phyloP scores from a whole-genome alignment of 2,888 invertebrate genomes.

The Schrankia costaestrigalis region DNA sequence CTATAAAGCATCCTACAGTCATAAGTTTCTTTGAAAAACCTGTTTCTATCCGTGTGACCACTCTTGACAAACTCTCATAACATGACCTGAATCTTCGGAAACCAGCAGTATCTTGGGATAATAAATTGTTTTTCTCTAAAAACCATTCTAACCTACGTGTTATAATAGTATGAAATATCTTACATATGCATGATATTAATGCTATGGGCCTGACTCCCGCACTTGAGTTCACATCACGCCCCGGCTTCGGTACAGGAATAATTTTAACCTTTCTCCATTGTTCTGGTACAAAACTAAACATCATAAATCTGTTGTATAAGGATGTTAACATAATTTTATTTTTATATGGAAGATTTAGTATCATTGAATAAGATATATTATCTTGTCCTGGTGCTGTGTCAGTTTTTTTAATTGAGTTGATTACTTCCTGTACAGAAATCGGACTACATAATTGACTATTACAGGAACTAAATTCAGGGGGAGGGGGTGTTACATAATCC shows the following conservation, averaged over 20 bases:
- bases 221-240: background rate
- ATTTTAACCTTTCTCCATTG: background rate
- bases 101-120: background rate
- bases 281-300: background rate
- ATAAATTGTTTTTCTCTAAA: background rate
- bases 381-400: constrained; percentile 3
- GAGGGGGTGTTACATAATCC: background rate
- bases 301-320: background rate
- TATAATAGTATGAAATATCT: too few species aligned
- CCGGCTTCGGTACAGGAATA: background rate
- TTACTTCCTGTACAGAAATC: background rate
- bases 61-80: too few species aligned
- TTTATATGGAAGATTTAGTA: too few species aligned
- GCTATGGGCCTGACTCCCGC: too few species aligned
- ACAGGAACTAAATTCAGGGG: background rate
- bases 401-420: background rate
- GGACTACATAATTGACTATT: background rate
- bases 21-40: background rate
- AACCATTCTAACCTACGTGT: background rate
- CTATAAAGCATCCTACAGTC: background rate
- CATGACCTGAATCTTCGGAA: background rate
- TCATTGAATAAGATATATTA: constrained; percentile 4
- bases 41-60: background rate
- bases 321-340: background rate
- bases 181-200: too few species aligned